A percentile compares a stretch with the other conserved stretches of the same genome.
phyloP scores from a whole-genome alignment of 2,888 invertebrate species.

The Microctonus aethiopoides region DNA sequence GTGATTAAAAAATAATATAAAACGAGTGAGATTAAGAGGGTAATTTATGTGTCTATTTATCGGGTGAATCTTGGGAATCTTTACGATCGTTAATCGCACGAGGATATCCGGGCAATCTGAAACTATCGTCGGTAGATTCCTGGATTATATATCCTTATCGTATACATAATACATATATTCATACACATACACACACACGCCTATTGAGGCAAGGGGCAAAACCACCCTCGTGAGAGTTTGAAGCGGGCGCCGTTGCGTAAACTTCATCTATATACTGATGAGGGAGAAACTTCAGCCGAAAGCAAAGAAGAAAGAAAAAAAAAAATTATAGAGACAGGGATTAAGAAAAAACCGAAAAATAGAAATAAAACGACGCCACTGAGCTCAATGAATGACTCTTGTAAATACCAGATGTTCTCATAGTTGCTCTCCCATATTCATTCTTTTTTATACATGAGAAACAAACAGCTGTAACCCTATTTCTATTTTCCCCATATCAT shows the following conservation, averaged over 20 bases:
- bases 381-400: constrained; percentile 51
- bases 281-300: neutral
- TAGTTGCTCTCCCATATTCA: constrained; percentile 28
- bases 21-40: neutral
- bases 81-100: constrained; percentile 26
- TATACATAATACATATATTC: neutral
- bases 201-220: constrained; percentile 3
- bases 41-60: neutral
- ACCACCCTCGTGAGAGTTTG: constrained; percentile 14
- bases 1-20: neutral
- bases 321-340: constrained; percentile 22
- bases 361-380: constrained; percentile 23
- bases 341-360: constrained; percentile 23
- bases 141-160: constrained; percentile 6
- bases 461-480: constrained; percentile 15
- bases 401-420: constrained; percentile 47
- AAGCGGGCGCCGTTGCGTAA: neutral
- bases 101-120: constrained; percentile 17
- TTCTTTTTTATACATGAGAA: constrained; percentile 12
- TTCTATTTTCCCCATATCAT: neutral
- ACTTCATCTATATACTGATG: neutral
- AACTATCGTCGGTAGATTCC: constrained; percentile 23
- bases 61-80: neutral
- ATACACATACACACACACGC: neutral
- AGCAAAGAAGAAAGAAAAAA: constrained; percentile 4